Evolutionary conservation across 2,797 vertebrate genomes (phyloP).

Genomic region (Mastacembelus armatus): DNA sequence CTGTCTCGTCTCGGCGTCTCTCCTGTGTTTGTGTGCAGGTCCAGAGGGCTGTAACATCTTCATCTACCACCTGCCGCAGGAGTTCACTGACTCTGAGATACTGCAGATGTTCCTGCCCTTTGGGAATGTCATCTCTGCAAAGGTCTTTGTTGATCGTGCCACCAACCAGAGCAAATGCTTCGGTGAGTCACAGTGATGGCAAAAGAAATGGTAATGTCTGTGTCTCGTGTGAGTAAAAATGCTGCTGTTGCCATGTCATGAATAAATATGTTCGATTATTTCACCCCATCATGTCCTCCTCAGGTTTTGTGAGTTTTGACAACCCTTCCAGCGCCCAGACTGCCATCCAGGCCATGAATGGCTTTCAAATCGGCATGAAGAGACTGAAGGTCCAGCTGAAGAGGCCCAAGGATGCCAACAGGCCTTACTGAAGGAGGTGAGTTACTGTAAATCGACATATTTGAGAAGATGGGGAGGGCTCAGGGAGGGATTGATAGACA

Average conservation of each 20-base stretch:
- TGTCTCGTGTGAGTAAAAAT: too few species aligned
- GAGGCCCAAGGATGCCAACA: conserved; percentile 97
- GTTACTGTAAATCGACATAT: conserved; percentile 32
- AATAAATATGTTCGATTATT: neutral
- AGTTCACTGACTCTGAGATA: conserved; percentile 96
- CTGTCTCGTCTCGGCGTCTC: conserved; percentile 1
- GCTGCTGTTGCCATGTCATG: neutral
- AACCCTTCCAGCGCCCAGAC: conserved; percentile 98
- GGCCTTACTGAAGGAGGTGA: conserved; percentile 92
- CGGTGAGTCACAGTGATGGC: conserved; percentile 81
- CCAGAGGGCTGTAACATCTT: conserved; percentile 98
- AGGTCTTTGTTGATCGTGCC: conserved; percentile 97
- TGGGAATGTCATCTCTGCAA: conserved; percentile 97
- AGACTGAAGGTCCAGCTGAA: conserved; percentile 99
- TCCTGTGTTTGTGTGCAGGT: conserved; percentile 78
- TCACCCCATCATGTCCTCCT: neutral
- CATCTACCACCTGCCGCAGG: conserved; percentile 98
- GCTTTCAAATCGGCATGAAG: conserved; percentile 99
- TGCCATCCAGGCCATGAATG: conserved; percentile 99
- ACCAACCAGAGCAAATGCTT: conserved; percentile 99
- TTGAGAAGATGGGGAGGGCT: conserved; percentile 6
- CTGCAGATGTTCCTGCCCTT: conserved; percentile 98
- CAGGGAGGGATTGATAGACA: conserved; percentile 52
- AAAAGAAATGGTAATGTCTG: neutral
- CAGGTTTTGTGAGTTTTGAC: conserved; percentile 98